Base-by-base conservation (phyloP, 92 coral and sea anemone genomes). In the Meandrina meandrites region DNA sequence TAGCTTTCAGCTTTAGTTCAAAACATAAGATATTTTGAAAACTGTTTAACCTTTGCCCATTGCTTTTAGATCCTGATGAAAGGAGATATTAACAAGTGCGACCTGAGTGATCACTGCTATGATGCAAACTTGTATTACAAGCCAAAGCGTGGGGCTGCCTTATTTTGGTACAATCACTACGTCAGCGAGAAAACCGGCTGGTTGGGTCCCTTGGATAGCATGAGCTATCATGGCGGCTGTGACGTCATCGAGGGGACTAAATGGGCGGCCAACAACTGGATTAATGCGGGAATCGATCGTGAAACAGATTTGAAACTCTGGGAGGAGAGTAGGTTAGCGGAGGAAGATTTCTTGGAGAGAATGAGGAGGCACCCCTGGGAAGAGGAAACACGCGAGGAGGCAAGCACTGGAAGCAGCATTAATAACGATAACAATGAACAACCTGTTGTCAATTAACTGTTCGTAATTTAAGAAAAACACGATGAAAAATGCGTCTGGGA, bases 191-290 rank as follows among this genome's bases (percentile, higher is more conserved):
- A 81, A 87, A 95, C 99, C 1, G 98, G 97, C 27, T 95, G 99
- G 99, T 82, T 96, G 37, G 99, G 99, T 6, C 64, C 88, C 11
- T 35, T 91, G 40, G 99, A 96, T 74, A 64, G 77, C 54, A 80
- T 86, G 87, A 95, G 98, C 66, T 91, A 76, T 81, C 99, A 97
- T 76, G 99, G 99, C 32, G 99, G 99, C 10, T 97, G 99, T 94
- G 95, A 95, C 92, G 99, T 97, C 90, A 90, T 90, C 67, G 83
- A 92, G 76, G 99, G 99, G n/a, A 93, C 91, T 13, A 97, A 97
- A 83, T 97, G 99, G 99, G 98, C 99, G 12, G 99, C 99, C 32
- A 97, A 97, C 84, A 97, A 88, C 58, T 97, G 99, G 99, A 89
- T 97, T 27, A 97, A 97, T 76, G 99, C 91, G 0, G 96, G 93